Percentiles rank a stretch among this genome's conserved stretches.
These are phyloP conservation scores for Aegotheles bennettii DNA, from an alignment of 2,113 vertebrate species.

Conservation along the genomic window DNA sequence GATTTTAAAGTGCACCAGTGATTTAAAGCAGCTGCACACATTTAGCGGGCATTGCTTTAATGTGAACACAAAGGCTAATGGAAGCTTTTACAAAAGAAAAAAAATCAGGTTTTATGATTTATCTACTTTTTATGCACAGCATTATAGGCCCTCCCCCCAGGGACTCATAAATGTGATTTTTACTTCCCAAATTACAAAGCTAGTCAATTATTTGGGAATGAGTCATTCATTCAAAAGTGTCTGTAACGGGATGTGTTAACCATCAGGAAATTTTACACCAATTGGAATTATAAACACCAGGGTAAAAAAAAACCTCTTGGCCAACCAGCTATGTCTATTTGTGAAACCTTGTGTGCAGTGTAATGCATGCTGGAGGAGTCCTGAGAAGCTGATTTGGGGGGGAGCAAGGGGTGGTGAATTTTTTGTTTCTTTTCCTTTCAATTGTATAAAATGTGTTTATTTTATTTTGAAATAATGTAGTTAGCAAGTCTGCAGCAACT, in stretches of 20 bases:
- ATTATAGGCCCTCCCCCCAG: conserved; percentile 67
- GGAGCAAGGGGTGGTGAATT: not conserved
- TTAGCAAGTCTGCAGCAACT: conserved; percentile 45
- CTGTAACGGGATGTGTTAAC: conserved; percentile 77
- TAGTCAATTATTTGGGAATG: conserved; percentile 77
- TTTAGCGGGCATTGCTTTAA: conserved; percentile 58
- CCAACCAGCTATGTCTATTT: conserved; percentile 41
- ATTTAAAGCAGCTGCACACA: conserved; percentile 65
- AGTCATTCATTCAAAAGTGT: conserved; percentile 78
- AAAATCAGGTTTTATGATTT: conserved; percentile 76
- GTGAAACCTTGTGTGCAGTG: not conserved
- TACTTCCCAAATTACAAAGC: conserved; percentile 80
- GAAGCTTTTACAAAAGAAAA: conserved; percentile 74
- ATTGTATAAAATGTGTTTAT: conserved; percentile 44
- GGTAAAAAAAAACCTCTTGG: conserved; percentile 54
- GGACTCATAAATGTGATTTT: conserved; percentile 79
- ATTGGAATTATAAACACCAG: conserved; percentile 85
- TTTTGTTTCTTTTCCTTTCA: not conserved
- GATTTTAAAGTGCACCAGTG: conserved; percentile 59
- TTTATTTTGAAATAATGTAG: conserved; percentile 49
- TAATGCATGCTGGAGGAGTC: not conserved
- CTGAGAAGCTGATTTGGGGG: not conserved
- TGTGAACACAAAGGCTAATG: conserved; percentile 68
- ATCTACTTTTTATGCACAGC: conserved; percentile 76
- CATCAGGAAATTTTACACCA: conserved; percentile 82